Base-by-base conservation (phyloP, 2,797 vertebrate species). In the Sarcophilus harrisii region DNA sequence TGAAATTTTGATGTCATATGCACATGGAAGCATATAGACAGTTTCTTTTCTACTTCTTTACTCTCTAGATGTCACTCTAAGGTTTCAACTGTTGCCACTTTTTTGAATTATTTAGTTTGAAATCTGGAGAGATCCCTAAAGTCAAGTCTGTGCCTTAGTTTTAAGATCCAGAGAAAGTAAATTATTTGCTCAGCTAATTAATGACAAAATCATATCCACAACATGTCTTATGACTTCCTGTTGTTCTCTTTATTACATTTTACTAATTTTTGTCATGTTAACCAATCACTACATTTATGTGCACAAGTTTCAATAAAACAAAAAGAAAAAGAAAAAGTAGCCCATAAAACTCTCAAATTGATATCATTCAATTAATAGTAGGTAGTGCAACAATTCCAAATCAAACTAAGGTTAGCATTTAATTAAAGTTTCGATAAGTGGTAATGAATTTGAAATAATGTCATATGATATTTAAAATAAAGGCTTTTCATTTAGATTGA, bases 401-500 rank as follows among this genome's bases (percentile, higher is more conserved):
- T 45, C 38, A 81, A 55, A 38, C 55, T 93, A 91, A 93, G 73
- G 89, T n/a, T 92, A 27, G 92, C 24, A 91, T 92, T 93, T 96
- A 73, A 49, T 49, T 29, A 58, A 91, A 12, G 12, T 81, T 45
- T 90, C 49, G 55, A 21, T 28, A 92, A 52, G 57, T 95, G 91
- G n/a, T 52, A 28, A 59, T 91, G 87, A 49, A 57, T 30, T 94
- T 55, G 49, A 96, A 28, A 30, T 62, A 91, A 81, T 55, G 90
- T 96, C 73, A 95, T 55, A 54, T 54, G 4, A 54, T 9, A 54
- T 55, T 55, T 9, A 11, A 55, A 55, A 55, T 55, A 55, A 55
- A 96, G 73, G 18, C 6, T 81, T 18, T 81, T 45, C 58, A 93
- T 91, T 58, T 95, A 60, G 58, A 52, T 89, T 94, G 94, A 95